Evolutionary conservation across 2,113 vertebrate species (phyloP), one percentile per base, ranked within the genome.

Genomic region (Brachyistius frenatus): DNA sequence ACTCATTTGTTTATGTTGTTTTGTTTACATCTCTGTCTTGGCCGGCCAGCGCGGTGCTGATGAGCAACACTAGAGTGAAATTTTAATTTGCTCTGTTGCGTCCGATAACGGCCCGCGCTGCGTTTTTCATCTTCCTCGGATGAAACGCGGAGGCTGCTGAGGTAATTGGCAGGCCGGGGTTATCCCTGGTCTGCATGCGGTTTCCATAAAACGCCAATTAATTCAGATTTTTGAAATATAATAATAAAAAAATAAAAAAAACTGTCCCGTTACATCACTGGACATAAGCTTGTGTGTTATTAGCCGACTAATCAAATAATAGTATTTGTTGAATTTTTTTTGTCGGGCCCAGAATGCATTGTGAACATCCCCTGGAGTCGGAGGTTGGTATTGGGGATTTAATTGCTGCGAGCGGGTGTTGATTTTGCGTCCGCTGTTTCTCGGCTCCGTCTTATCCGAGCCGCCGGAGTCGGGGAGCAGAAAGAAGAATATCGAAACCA

Each of bases 31-130:
- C 83, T 79, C 81, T 60, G 86, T 80, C 80, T 80, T 76, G 78
- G 86, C 84, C 76, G 80, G 86, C 86, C 41, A 81, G 83, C 55
- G 8, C 80, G 60, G 39, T 56, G 76, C 91, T 93, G 93, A 94
- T 95, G 92, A 94, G 91, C 89, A 89, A 80, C 87, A 88, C 88
- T 75, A 82, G 90, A 92, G 88, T 91, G 88, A 91, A 89, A 92
- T 94, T 93, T 92, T 93, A 93, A 95, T 95, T 93, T 94, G 89
- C 92, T 94, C 89, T 92, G 90, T 93, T 92, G 89, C 64, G 82
- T 76, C 84, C 77, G 92, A 94, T 94, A 94, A 95, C 87, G 85
- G 83, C 76, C 74, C 0, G 76, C 44, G 23, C 91, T 52, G 78
- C 70, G 66, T 91, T 90, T 91, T 93, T 89, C 83, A 93, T 94